Evolutionary conservation across 2,797 vertebrate genomes (phyloP).

Genomic region (Lepus townsendii): DNA sequence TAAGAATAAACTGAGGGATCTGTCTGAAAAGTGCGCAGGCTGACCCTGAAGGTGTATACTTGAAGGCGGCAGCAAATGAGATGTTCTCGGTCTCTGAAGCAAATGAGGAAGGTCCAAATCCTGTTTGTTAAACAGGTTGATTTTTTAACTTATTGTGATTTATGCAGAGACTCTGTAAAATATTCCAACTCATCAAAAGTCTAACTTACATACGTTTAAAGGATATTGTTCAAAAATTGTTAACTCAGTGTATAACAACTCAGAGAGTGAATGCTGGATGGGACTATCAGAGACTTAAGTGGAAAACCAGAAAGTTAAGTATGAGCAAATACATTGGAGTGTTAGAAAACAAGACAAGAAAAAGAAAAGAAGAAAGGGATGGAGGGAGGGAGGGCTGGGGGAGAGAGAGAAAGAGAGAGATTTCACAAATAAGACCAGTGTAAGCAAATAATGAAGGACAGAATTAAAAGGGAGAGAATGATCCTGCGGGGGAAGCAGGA

Average conservation of each 20-base stretch:
- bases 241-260: conserved; percentile 82
- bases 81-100: conserved; percentile 62
- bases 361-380: background rate
- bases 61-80: background rate
- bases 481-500: too few relatives aligned
- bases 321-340: conserved; percentile 79
- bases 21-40: background rate
- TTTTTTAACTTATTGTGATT: conserved; percentile 71
- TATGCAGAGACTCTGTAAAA: conserved; percentile 86
- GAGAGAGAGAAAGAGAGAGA: background rate
- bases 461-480: too few relatives aligned
- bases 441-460: too few relatives aligned
- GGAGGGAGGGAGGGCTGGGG: background rate
- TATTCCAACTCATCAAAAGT: conserved; percentile 86
- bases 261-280: conserved; percentile 80
- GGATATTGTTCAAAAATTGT: conserved; percentile 83
- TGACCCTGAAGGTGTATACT: background rate
- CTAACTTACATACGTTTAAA: conserved; percentile 86
- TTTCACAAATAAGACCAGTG: too few relatives aligned
- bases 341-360: conserved; percentile 62
- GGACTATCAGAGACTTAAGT: conserved; percentile 76
- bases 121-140: conserved; percentile 59
- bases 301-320: conserved; percentile 66
- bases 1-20: background rate
- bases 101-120: conserved; percentile 75